phyloP scores from a whole-genome alignment of 2,113 vertebrate species.

The Pipa parva region DNA sequence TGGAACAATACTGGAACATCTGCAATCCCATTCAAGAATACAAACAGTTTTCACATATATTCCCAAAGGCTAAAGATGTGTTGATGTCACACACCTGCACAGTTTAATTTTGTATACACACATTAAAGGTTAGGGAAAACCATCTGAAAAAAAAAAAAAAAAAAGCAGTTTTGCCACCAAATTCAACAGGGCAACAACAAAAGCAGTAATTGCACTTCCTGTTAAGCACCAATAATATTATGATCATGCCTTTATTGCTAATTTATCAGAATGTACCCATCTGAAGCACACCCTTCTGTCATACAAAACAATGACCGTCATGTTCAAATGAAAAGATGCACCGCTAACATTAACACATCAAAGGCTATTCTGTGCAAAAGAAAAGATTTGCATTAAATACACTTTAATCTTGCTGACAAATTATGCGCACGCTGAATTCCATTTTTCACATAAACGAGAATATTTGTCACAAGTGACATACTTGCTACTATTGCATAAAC shows the following conservation, averaged over 20 bases:
- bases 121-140: not conserved
- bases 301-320: conserved; percentile 69
- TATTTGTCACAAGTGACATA: conserved; percentile 70
- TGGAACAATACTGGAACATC: too few relatives aligned
- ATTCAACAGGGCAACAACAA: not conserved
- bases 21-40: too few relatives aligned
- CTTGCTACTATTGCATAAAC: conserved; percentile 72
- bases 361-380: conserved; percentile 73
- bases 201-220: not conserved
- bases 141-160: too few relatives aligned
- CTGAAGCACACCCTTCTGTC: conserved; percentile 54
- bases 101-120: not conserved
- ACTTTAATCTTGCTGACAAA: conserved; percentile 87
- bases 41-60: too few relatives aligned
- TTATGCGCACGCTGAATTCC: conserved; percentile 74
- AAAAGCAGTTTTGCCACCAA: not conserved
- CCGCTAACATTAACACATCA: conserved; percentile 88
- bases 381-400: conserved; percentile 71
- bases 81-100: not conserved
- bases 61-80: too few relatives aligned
- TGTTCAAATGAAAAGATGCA: conserved; percentile 73
- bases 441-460: conserved; percentile 85
- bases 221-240: conserved; percentile 45
- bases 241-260: conserved; percentile 52
- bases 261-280: conserved; percentile 46